Conservation (phyloP, 1,140 invertebrate genomes). For the Caenorhabditis tropicalis region DNA sequence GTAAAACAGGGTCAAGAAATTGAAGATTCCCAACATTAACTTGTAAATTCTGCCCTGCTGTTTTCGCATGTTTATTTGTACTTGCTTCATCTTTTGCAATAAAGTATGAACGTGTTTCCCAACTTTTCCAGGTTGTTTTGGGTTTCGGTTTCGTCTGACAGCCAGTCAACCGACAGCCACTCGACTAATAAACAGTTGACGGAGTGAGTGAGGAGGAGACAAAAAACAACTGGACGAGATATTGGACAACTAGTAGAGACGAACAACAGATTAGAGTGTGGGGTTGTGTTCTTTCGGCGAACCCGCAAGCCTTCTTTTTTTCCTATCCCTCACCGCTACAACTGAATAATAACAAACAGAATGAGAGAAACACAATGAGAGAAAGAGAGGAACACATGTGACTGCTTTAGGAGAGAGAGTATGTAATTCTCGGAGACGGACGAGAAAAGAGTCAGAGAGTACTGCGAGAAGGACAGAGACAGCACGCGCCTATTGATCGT, state of each 20-base stretch:
- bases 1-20: too few relatives aligned
- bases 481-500: slow-evolving; percentile 41
- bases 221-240: slow-evolving; percentile 33
- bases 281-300: slow-evolving; percentile 36
- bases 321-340: not conserved
- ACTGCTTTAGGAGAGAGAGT: not conserved
- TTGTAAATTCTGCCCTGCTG: not conserved
- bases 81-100: not conserved
- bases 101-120: slow-evolving; percentile 37
- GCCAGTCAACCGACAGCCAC: not conserved
- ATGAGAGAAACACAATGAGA: slow-evolving; percentile 37
- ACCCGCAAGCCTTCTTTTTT: not conserved
- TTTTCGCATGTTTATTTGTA: not conserved
- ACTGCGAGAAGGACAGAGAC: slow-evolving; percentile 19
- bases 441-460: slow-evolving; percentile 1
- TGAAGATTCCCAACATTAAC: not conserved
- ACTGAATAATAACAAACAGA: slow-evolving; percentile 41
- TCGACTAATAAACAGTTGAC: slow-evolving; percentile 43
- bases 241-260: slow-evolving; percentile 33
- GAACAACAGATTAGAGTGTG: slow-evolving; percentile 32
- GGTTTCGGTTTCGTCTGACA: slow-evolving; percentile 38
- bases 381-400: slow-evolving; percentile 27
- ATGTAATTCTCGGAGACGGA: not conserved
- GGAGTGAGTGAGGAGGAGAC: not conserved
- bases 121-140: slow-evolving; percentile 38